Evolutionary conservation across 2,888 invertebrate species (phyloP), one percentile per base, ranked within the genome.

Genomic region (Pterobdella sp.): DNA sequence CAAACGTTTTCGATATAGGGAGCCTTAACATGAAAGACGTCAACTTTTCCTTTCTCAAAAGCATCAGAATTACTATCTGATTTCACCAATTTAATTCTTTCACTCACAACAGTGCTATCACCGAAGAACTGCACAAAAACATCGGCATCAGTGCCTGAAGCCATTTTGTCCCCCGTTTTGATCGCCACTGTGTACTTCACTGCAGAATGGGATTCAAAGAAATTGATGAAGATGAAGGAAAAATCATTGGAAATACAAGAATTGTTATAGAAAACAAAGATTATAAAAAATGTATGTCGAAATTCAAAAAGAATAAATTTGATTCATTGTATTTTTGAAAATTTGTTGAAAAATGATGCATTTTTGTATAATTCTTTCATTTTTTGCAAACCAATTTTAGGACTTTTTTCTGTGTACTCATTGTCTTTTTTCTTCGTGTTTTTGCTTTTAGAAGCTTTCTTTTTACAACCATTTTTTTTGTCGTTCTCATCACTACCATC

Each of bases 101-200:
- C 60, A 22, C 14, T 56, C 3, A 56, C 26, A 26, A 56, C 60
- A 22, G 22, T 36, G 29, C 32, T 31, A 10, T 71, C 37, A 32
- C 63, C 63, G 35, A 34, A 71, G 22, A 71, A 56, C 32, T 49
- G 52, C 10, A 71, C 29, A 36, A 63, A 71, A 1, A 71, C 63
- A 14, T 71, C 37, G n/a, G 71, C 32, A 63, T 71, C 71, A 18
- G 71, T 71, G 3, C 71, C 71, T 10, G 71, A 1, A 3, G 56
- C 71, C 18, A 35, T 29, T 34, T 60, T 63, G n/a, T 71, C 34
- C 1, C 71, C 71, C 0, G 71, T 71, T n/a, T 29, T 71, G 18
- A 63, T 36, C 18, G 42, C 63, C 29, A 71, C 37, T 29, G 56
- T 36, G 71, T 71, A 71, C 10, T 52, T 71, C 18, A 31, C 63